These are phyloP conservation scores for Halcyon malimbica DNA, from an alignment of 2,113 vertebrate species.

Conservation along the genomic window DNA sequence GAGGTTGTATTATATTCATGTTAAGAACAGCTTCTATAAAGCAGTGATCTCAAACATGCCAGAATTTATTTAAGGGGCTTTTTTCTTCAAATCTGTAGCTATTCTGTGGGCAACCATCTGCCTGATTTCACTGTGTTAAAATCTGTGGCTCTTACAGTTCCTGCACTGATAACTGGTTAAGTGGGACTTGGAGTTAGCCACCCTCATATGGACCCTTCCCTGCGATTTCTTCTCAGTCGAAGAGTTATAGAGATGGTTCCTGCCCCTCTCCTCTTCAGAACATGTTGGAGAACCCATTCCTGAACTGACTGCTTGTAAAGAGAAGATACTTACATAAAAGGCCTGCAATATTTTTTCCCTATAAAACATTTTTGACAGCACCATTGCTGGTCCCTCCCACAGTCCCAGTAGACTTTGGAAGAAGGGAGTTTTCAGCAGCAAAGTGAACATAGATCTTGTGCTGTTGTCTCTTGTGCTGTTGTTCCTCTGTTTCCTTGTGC, in stretches of 20 bases:
- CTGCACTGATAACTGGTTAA: fast-evolving
- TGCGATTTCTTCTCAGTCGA: not conserved
- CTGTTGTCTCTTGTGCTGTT: no score
- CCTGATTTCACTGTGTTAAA: not conserved
- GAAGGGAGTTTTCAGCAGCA: not conserved
- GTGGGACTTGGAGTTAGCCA: not conserved
- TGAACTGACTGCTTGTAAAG: not conserved
- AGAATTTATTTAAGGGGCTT: not conserved
- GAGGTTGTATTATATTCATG: not conserved
- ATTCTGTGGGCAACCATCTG: not conserved
- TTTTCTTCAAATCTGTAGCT: not conserved
- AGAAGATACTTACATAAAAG: not conserved
- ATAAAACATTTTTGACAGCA: not conserved
- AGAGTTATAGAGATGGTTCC: not conserved
- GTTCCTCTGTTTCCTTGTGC: not conserved
- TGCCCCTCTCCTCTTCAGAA: not conserved
- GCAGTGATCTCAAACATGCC: not conserved
- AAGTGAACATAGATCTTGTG: not conserved
- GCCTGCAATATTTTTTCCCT: not conserved
- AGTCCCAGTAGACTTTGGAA: not conserved
- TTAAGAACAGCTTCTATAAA: not conserved
- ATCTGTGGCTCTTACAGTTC: not conserved
- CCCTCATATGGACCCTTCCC: not conserved
- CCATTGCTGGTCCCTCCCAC: not conserved
- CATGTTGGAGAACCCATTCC: not conserved